A percentile compares a stretch with the other conserved stretches of the same genome.
Evolutionary conservation across 2,113 vertebrate species (phyloP).

Genomic region (Vidua macroura): DNA sequence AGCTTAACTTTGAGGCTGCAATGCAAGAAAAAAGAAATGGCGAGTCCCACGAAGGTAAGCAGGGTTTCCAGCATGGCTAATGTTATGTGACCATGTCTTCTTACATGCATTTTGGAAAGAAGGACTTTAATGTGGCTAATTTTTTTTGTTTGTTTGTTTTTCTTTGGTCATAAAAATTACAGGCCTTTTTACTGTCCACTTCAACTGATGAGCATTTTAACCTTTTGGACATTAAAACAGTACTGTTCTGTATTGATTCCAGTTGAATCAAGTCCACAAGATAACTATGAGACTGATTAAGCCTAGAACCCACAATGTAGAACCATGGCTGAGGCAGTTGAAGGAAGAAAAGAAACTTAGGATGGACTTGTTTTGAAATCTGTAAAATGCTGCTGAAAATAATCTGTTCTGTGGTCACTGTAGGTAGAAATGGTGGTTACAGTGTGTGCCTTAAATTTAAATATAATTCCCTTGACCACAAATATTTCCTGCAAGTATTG

Average conservation of each 20-base stretch:
- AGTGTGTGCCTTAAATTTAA: background rate
- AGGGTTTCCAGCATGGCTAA: background rate
- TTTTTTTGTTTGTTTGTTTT: background rate
- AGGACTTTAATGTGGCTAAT: background rate
- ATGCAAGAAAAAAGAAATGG: conserved; percentile 98
- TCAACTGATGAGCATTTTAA: background rate
- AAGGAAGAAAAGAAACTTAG: background rate
- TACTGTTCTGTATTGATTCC: background rate
- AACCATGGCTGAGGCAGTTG: background rate
- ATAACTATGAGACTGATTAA: background rate
- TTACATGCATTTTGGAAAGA: background rate
- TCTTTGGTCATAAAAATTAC: background rate
- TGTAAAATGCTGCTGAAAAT: background rate
- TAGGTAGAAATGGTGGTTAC: background rate
- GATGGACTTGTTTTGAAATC: background rate
- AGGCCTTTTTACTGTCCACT: background rate
- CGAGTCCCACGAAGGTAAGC: conserved; percentile 89
- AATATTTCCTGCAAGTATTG: background rate
- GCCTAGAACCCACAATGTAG: background rate
- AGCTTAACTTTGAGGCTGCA: conserved; percentile 94
- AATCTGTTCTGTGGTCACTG: background rate
- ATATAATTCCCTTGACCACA: background rate
- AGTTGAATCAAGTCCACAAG: background rate
- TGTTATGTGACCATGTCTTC: background rate
- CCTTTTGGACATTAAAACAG: background rate